phyloP scores from a whole-genome alignment of 2,888 invertebrate genomes.

The Pseudeuparius sepicola region DNA sequence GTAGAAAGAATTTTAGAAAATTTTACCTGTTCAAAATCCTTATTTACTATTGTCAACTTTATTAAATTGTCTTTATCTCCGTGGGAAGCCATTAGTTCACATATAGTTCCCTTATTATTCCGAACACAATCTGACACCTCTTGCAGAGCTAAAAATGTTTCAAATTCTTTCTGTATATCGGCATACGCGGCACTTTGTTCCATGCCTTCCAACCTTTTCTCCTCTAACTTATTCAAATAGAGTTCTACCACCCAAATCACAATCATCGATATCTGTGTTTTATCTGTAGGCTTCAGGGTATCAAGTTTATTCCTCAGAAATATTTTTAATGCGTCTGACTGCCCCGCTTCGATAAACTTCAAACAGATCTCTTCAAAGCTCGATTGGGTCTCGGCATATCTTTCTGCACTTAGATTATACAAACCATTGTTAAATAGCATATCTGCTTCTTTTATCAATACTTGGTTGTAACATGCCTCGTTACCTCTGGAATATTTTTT shows the following conservation, averaged over 20 bases:
- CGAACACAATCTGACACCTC: slow-evolving; percentile 43
- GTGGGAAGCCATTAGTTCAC: slow-evolving; percentile 86
- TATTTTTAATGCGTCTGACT: slow-evolving; percentile 78
- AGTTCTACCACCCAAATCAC: slow-evolving; percentile 93
- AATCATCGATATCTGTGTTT: slow-evolving; percentile 84
- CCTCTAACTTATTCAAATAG: slow-evolving; percentile 80
- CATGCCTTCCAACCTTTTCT: slow-evolving; percentile 45
- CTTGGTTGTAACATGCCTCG: slow-evolving; percentile 70
- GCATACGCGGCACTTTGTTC: slow-evolving; percentile 41
- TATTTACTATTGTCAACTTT: slow-evolving; percentile 76
- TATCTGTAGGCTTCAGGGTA: slow-evolving; percentile 60
- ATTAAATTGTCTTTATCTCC: slow-evolving; percentile 88
- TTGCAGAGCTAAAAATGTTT: slow-evolving; percentile 60
- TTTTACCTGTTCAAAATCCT: slow-evolving; percentile 77
- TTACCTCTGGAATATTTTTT: slow-evolving; percentile 76
- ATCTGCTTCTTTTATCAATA: slow-evolving; percentile 82
- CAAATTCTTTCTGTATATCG: slow-evolving; percentile 64
- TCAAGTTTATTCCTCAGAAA: slow-evolving; percentile 79
- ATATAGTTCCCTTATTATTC: slow-evolving; percentile 53
- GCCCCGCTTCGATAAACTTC: slow-evolving; percentile 70
- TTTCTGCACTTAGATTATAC: slow-evolving; percentile 74
- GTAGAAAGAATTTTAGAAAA: too few species aligned
- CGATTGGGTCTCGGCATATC: slow-evolving; percentile 82
- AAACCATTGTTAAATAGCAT: slow-evolving; percentile 66
- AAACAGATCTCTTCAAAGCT: slow-evolving; percentile 92